A percentile compares a stretch with the other conserved stretches of the same genome.
Evolutionary conservation across 2,797 vertebrate species (phyloP).

Genomic region (Petrocephalus sullivani): DNA sequence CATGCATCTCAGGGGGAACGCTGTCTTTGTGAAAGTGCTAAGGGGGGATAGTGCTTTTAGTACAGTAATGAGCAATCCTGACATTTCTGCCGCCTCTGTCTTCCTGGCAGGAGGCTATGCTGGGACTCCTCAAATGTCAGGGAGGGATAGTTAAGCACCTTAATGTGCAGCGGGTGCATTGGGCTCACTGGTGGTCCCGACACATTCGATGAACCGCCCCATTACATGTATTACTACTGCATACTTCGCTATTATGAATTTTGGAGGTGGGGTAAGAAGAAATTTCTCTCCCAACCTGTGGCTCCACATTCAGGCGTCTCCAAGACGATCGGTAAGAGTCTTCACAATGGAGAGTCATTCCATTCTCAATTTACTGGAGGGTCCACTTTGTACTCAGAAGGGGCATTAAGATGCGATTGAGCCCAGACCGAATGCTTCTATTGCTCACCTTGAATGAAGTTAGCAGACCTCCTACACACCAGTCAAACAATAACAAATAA

Average conservation of each 20-base stretch:
- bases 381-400: background rate
- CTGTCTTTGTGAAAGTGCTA: background rate
- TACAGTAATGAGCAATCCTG: slow-evolving; percentile 16
- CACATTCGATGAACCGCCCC: background rate
- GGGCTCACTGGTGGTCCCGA: background rate
- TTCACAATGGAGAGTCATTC: background rate
- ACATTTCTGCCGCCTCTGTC: slow-evolving; percentile 18
- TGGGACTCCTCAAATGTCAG: slow-evolving; percentile 20
- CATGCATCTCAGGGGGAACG: background rate
- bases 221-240: background rate
- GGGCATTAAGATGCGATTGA: background rate
- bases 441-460: background rate
- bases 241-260: background rate
- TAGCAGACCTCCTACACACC: background rate
- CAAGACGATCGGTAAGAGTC: background rate
- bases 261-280: background rate
- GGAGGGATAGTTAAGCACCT: slow-evolving; percentile 12
- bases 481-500: background rate
- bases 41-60: background rate
- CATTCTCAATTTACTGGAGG: background rate
- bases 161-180: background rate
- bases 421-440: background rate
- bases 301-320: background rate
- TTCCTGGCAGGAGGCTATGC: background rate
- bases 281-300: background rate